Conservation (phyloP, 2,888 invertebrate genomes). For the Hyppa rectilinea region DNA sequence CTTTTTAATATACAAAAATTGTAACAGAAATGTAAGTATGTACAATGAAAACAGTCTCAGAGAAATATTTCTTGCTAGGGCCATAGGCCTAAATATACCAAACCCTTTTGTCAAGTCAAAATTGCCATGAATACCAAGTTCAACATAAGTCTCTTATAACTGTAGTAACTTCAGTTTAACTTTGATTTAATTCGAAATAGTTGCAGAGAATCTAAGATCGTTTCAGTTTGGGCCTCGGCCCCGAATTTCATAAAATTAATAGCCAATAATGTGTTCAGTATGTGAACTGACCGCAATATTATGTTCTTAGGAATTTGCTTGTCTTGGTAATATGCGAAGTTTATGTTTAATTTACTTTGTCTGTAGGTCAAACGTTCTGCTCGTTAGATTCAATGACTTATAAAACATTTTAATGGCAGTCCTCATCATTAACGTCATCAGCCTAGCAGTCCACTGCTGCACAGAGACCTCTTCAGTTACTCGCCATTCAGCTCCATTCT, state of each 20-base stretch:
- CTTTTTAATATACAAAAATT: too few species aligned
- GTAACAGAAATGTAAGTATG: too few species aligned
- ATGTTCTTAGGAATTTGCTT: constrained; percentile 18
- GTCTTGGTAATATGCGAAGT: constrained; percentile 7
- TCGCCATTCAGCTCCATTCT: too few species aligned
- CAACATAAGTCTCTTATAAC: neutral
- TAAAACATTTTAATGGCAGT: neutral
- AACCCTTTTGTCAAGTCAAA: neutral
- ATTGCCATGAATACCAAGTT: neutral
- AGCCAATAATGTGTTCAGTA: neutral
- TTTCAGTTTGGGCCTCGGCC: constrained; percentile 17
- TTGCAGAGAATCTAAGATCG: constrained; percentile 20
- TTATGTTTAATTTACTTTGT: constrained; percentile 17
- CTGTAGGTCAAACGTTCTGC: neutral
- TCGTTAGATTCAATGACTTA: neutral
- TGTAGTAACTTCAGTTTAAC: constrained; percentile 5
- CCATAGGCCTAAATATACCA: neutral
- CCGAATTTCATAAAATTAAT: constrained; percentile 11
- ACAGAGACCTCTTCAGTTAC: too few species aligned
- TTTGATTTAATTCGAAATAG: constrained; percentile 40
- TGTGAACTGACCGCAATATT: constrained; percentile 9
- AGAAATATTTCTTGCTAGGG: neutral
- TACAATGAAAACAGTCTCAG: neutral
- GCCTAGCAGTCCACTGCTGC: too few species aligned
- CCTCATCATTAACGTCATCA: too few species aligned